phyloP scores from a whole-genome alignment of 2,797 vertebrate species.

The Ptychobarbus kaznakovi region DNA sequence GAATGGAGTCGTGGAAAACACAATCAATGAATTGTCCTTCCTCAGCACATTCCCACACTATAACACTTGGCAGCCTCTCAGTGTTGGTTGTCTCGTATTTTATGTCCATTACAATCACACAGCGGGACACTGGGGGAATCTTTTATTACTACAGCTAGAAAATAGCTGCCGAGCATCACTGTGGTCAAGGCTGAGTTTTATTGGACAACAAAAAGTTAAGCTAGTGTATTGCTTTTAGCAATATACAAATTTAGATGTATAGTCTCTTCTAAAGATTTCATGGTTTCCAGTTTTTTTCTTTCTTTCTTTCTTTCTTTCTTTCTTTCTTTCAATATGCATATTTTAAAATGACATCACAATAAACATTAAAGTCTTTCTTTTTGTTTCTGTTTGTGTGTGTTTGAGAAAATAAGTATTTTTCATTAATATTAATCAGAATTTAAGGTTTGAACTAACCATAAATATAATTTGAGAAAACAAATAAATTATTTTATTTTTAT shows the following conservation, averaged over 20 bases:
- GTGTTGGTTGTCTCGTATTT: conserved; percentile 17
- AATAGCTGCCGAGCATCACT: background rate
- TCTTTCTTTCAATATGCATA: too few relatives aligned
- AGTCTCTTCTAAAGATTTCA: too few relatives aligned
- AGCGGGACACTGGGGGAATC: background rate
- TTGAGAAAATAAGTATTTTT: too few relatives aligned
- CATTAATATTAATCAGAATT: too few relatives aligned
- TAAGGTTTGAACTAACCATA: too few relatives aligned
- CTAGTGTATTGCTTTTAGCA: background rate
- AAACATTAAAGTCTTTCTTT: too few relatives aligned
- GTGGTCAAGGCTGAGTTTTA: background rate
- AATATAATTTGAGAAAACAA: background rate
- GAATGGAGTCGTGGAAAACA: conserved; percentile 9
- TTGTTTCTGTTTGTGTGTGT: too few relatives aligned
- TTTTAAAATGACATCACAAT: too few relatives aligned
- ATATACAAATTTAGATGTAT: background rate
- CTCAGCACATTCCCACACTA: conserved; percentile 42
- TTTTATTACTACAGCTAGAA: background rate
- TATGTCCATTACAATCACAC: conserved; percentile 22
- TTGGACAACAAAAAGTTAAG: background rate
- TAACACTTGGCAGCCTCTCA: conserved; percentile 41
- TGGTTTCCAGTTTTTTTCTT: too few relatives aligned
- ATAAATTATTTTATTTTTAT: too few relatives aligned
- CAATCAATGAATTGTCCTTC: conserved; percentile 33
- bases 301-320: too few relatives aligned